Base-by-base conservation (phyloP, 37 sponge, comb jelly and placozoan species). In the Bolinopsis microptera region DNA sequence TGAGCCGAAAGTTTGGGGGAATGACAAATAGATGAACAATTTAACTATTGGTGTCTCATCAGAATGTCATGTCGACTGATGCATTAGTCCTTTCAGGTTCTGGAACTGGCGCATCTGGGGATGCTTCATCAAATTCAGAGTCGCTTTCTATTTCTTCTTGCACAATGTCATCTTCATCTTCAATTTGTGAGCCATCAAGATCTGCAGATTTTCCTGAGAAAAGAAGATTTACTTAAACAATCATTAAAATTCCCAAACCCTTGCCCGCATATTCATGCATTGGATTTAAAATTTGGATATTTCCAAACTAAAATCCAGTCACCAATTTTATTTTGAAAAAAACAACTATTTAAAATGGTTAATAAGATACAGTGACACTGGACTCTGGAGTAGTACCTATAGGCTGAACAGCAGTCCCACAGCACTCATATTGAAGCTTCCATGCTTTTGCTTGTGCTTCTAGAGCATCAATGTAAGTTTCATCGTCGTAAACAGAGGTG, bases 81-180 rank as follows among this genome's bases (percentile, higher is more conserved):
- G 80, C 36, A 77, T 77, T 32, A 32, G 80, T 35, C 32, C 27
- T 77, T 35, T 77, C 80, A 32, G 80, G 36, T 77, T 77, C 80
- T 77, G 80, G 80, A 77, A 32, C 80, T 21, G 80, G 36, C 13
- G 33, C 80, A 77, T 86, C 90, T 22, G 90, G 90, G 3, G 90
- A 86, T 23, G 90, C 90, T 39, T 86, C 90, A 33, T 86, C 90
- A 39, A 86, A 86, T 23, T 86, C 90, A 39, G 90, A 86, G 61
- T 86, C 90, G 39, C 36, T 86, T 3, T 38, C 90, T n/a, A 86
- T 21, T 27, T 86, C 90, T 41, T 86, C 90, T 41, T 86, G 90
- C 0, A 86, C 61, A 3, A 86, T 41, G 26, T 86, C 90, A 22
- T 86, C 90, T 26, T 86, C 90, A 39, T 86, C 90, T 41, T 86